Conservation (phyloP, 2,888 invertebrate species). For the Cantharis flavilabris region DNA sequence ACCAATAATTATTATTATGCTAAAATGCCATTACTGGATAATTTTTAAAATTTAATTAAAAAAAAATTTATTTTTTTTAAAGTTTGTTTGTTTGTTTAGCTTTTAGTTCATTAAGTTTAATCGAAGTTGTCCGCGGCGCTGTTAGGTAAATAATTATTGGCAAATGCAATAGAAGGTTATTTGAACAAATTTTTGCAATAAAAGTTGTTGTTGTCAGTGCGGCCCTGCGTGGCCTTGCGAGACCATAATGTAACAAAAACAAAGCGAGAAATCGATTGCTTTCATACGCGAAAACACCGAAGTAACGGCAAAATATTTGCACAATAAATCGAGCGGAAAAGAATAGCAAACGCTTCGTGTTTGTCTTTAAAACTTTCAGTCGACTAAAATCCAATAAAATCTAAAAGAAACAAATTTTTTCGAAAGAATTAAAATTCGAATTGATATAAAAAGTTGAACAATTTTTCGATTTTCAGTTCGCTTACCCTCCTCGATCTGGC, state of each 20-base stretch:
- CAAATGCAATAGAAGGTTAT: too few relatives aligned
- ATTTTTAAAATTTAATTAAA: too few relatives aligned
- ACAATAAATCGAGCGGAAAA: conserved; percentile 13
- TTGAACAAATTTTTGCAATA: too few relatives aligned
- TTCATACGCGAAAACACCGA: not conserved
- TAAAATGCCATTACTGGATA: too few relatives aligned
- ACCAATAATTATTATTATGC: too few relatives aligned
- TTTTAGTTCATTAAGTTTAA: too few relatives aligned
- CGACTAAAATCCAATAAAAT: not conserved
- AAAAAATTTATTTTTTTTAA: too few relatives aligned
- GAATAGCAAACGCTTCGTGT: conserved; percentile 11
- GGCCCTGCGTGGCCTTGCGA: not conserved
- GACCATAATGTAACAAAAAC: not conserved
- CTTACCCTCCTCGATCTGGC: not conserved
- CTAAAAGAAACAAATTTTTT: not conserved
- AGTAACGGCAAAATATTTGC: conserved; percentile 16
- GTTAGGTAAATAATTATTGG: too few relatives aligned
- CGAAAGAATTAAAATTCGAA: not conserved
- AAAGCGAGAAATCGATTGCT: not conserved
- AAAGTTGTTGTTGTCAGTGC: not conserved
- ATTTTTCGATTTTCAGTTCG: not conserved
- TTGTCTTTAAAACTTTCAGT: conserved; percentile 8
- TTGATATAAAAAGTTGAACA: not conserved
- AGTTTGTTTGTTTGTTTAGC: too few relatives aligned
- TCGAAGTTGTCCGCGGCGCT: too few relatives aligned